phyloP scores from a whole-genome alignment of 2,113 vertebrate genomes.

The Lagopus leucura region DNA sequence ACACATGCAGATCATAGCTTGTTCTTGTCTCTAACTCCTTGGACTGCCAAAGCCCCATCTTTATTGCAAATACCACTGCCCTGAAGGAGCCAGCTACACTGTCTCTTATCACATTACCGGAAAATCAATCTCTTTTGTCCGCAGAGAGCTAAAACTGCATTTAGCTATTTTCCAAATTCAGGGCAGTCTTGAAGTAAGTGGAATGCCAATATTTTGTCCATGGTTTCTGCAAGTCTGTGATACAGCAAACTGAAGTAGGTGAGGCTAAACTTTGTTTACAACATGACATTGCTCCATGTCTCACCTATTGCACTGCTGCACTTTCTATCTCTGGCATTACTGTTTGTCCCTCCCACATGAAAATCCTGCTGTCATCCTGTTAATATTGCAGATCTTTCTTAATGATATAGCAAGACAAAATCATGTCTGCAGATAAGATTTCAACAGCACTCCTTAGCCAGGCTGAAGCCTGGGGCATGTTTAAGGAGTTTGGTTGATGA shows the following conservation, averaged over 20 bases:
- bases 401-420: neutral
- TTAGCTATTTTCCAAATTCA: neutral
- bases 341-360: neutral
- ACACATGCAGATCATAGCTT: slow-evolving; percentile 15
- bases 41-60: neutral
- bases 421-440: neutral
- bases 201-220: neutral
- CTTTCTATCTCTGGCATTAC: neutral
- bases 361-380: neutral
- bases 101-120: neutral
- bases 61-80: neutral
- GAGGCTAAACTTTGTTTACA: neutral
- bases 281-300: neutral
- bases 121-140: neutral
- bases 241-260: neutral
- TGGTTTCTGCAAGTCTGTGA: neutral
- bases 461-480: neutral
- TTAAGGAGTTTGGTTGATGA: neutral
- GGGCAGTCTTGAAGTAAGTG: neutral
- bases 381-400: neutral
- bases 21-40: slow-evolving; percentile 12
- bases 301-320: neutral
- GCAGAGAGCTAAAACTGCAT: neutral
- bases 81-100: neutral
- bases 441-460: neutral